Evolutionary conservation across 2,888 invertebrate genomes (phyloP).

Genomic region (Rhagophthalmus giganteus): DNA sequence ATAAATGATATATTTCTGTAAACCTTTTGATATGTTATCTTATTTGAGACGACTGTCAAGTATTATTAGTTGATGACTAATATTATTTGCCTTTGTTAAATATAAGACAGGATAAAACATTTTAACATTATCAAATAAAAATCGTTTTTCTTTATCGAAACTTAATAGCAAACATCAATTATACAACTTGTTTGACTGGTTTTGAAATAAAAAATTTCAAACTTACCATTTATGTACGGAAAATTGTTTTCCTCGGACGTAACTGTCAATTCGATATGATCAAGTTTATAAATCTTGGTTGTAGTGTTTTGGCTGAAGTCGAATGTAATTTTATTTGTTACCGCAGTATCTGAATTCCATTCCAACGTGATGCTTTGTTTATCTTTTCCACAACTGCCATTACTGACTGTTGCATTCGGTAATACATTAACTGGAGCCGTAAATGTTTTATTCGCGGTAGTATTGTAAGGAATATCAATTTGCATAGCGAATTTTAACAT

Average conservation of each 20-base stretch:
- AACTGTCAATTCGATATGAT: not conserved
- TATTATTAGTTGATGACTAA: no score
- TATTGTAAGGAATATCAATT: slow-evolving; percentile 62
- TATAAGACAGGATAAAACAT: no score
- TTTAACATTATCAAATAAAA: no score
- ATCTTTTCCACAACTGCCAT: slow-evolving; percentile 56
- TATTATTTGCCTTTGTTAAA: no score
- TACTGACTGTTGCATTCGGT: slow-evolving; percentile 47
- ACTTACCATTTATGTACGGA: slow-evolving; percentile 25
- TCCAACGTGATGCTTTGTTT: slow-evolving; percentile 49
- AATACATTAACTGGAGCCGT: slow-evolving; percentile 55
- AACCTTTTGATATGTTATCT: no score
- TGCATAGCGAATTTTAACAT: slow-evolving; percentile 68
- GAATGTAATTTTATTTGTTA: not conserved
- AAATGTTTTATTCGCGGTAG: slow-evolving; percentile 47
- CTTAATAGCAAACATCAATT: no score
- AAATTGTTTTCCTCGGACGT: slow-evolving; percentile 16
- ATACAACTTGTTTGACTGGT: no score
- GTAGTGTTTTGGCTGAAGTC: not conserved
- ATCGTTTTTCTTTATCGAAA: no score
- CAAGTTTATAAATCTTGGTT: not conserved
- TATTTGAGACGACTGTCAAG: no score
- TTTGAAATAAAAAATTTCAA: no score
- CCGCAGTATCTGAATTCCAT: slow-evolving; percentile 44
- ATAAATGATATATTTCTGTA: no score